Evolutionary conservation across 2,113 vertebrate genomes (phyloP), one percentile per base, ranked within the genome.

Genomic region (Gnathonemus echidnorhynchus): DNA sequence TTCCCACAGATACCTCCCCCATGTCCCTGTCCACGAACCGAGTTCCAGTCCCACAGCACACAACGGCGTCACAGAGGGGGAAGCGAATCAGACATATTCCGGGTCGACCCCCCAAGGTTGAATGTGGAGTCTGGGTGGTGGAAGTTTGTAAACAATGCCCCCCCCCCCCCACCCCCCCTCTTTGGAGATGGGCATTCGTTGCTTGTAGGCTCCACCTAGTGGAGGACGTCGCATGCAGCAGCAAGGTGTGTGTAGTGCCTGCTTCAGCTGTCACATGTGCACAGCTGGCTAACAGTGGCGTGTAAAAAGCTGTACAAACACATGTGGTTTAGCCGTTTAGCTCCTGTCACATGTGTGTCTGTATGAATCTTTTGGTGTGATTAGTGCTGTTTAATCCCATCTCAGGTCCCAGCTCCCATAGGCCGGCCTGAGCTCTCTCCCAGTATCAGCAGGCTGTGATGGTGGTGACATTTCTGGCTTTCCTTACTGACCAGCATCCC

Each of bases 191-290:
- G 9, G 27, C 39, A 21, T 90, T 35, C 27, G 39, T 84, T 39
- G 70, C 39, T 2, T n/a, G 52, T 90, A 83, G 49, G 80, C 86
- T 58, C 90, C 53, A 17, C 89, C 89, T 83, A 86, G 89, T 85
- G 70, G 86, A 91, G 90, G 89, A 89, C 89, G 93, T 94, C 94
- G 95, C 95, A 95, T 95, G 95, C 92, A 92, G 92, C 92, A 92
- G 92, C 92, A 92, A 91, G 93, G 89, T 92, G 90, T 15, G n/a
- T 87, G 31, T 87, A 85, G 85, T 83, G 62, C 93, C 89, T 91
- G 91, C 90, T 90, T 94, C 93, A 90, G 91, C 92, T 90, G 89
- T 93, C 77, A 92, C 88, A 89, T 90, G 92, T 66, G n/a, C 84
- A 87, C 56, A 87, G 89, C 89, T 53, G 90, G 87, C 89, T 90